Evolutionary conservation across 2,888 invertebrate genomes (phyloP), one percentile per base, ranked within the genome.

Genomic region (Melieria omissa): DNA sequence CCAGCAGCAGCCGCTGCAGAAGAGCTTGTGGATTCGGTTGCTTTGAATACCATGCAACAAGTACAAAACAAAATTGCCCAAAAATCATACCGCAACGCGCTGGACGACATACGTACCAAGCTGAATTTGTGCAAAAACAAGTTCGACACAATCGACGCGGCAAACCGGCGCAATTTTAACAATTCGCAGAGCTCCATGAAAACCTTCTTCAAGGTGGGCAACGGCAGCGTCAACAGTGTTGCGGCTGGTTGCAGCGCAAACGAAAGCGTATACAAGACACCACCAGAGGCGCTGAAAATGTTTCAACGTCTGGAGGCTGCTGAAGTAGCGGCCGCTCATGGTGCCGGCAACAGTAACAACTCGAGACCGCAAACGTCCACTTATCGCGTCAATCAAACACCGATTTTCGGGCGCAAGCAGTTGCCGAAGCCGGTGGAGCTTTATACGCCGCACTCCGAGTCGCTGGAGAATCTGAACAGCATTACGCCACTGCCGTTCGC

Each of bases 371-470:
- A 75, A 7, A 78, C 66, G 16, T 73, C 73, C 70, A 79, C 82
- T 0, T 84, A 84, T 76, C 84, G 86, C 64, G 81, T 87, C n/a
- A 86, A 87, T 78, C 87, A 87, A 69, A 87, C 86, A 7, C 86
- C 86, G 0, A 85, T 87, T 44, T 86, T 87, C 73, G 87, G 85
- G 0, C 77, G 86, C 1, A 82, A 83, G 4, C 78, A 79, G 29
- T 70, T 80, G 44, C 73, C 81, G 9, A 47, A 65, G 42, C 57
- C 78, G 8, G 67, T 72, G 8, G 79, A 80, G 45, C 63, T 78
- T 3, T 78, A 83, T 61, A 78, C 79, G 45, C 78, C 79, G 4
- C 87, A 86, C 14, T 84, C 87, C 0, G 86, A 86, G 57, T 84
- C 84, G 0, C 61, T 84, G 71, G 87, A 87, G 72, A 81, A 86